phyloP scores from a whole-genome alignment of 2,797 vertebrate species.

The Scleropages formosus region DNA sequence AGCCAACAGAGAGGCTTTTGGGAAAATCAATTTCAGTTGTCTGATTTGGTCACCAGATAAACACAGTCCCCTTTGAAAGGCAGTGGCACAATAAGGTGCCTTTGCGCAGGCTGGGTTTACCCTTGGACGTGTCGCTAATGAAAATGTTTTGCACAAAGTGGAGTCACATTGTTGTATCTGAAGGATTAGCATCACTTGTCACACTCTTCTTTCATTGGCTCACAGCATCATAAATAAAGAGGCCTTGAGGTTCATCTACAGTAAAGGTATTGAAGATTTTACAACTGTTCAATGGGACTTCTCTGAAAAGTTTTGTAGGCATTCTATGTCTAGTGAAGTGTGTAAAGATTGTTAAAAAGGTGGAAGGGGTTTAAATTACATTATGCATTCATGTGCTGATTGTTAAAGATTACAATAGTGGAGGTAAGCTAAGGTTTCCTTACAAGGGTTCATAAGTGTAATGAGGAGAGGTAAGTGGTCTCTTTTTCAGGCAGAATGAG shows the following conservation, averaged over 20 bases:
- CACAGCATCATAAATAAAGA: not conserved
- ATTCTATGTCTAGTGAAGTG: not conserved
- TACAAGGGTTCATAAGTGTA: too few relatives aligned
- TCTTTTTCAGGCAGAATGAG: not conserved
- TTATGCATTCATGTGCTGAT: conserved; percentile 1
- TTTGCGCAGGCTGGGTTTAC: not conserved
- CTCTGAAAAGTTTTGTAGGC: not conserved
- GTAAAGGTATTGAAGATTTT: not conserved
- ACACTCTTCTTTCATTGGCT: conserved; percentile 1
- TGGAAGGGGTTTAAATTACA: not conserved
- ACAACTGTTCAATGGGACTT: not conserved
- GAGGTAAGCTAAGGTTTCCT: not conserved
- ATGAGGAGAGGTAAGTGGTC: not conserved
- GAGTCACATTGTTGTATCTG: not conserved
- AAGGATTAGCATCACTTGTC: not conserved
- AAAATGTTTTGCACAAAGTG: not conserved
- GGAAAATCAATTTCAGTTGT: conserved; percentile 25
- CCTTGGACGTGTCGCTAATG: not conserved
- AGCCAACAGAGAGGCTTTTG: not conserved
- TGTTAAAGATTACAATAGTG: not conserved
- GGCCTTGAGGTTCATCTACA: not conserved
- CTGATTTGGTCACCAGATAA: conserved; percentile 14
- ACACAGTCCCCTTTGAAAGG: conserved; percentile 13
- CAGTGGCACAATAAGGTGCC: conserved; percentile 1
- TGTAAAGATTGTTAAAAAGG: not conserved